Percentiles rank a stretch among this genome's conserved stretches.
phyloP scores from a whole-genome alignment of 1,140 invertebrate genomes.

The Leptopilina boulardi region DNA sequence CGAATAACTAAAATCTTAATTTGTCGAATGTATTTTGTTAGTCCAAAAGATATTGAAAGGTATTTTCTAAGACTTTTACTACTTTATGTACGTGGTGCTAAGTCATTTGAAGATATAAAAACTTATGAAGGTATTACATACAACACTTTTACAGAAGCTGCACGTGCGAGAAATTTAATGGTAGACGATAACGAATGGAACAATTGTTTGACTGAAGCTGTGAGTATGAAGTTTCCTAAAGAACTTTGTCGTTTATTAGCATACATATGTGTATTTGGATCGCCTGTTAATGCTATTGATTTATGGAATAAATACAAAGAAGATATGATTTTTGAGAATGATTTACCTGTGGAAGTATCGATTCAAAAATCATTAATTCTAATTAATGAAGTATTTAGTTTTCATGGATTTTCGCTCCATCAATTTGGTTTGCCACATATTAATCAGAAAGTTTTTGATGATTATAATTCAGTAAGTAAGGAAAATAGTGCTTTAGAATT shows the following conservation, averaged over 20 bases:
- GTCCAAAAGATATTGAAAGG: no score
- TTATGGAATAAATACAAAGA: constrained; percentile 33
- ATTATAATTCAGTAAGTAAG: background rate
- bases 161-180: no score
- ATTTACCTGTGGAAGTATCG: background rate
- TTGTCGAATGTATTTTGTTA: no score
- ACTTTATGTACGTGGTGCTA: no score
- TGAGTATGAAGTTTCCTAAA: no score
- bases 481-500: background rate
- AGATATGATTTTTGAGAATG: background rate
- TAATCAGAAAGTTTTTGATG: background rate
- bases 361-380: background rate
- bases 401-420: background rate
- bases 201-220: no score
- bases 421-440: background rate
- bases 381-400: background rate
- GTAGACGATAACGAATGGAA: no score
- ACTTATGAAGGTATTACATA: background rate
- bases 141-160: background rate
- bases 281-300: background rate
- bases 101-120: no score
- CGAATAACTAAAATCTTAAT: no score
- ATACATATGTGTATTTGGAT: background rate
- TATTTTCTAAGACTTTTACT: no score
- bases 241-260: constrained; percentile 34